phyloP scores from a whole-genome alignment of 2,113 vertebrate species.

The Rhodinocichla rosea region DNA sequence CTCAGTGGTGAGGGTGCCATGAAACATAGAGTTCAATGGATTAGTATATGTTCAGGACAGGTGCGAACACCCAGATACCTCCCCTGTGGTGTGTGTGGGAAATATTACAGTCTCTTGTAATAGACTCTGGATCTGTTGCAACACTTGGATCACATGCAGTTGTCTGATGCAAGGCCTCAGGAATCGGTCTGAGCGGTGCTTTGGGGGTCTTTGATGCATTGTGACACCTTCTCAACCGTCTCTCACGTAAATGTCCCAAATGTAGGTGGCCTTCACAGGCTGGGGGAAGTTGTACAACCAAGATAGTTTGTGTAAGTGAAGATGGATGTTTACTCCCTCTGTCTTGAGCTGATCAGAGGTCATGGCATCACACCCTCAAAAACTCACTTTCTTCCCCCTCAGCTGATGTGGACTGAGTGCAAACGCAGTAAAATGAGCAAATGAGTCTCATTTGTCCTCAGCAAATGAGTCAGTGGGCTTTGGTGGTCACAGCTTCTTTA shows the following conservation, averaged over 20 bases:
- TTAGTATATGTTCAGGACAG: not conserved
- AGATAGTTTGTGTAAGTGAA: not conserved
- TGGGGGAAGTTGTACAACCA: fast-evolving
- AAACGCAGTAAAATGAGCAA: not conserved
- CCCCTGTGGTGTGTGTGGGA: not conserved
- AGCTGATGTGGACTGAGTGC: fast-evolving
- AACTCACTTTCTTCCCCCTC: not conserved
- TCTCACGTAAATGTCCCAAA: fast-evolving
- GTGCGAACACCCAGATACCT: not conserved
- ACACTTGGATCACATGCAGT: not conserved
- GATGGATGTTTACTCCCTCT: not conserved
- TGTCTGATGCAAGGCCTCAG: not conserved
- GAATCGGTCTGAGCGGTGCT: fast-evolving
- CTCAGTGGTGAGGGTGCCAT: not conserved
- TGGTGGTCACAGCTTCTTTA: not conserved
- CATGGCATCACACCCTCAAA: not conserved
- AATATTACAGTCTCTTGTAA: not conserved
- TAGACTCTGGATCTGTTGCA: not conserved
- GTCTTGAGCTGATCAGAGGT: not conserved
- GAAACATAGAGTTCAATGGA: not conserved
- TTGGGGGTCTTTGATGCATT: not conserved
- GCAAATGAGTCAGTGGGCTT: not conserved
- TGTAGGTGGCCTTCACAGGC: too few species aligned
- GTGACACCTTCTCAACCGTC: not conserved
- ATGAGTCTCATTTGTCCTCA: too few species aligned